Evolutionary conservation across 2,888 invertebrate genomes (phyloP), one percentile per base, ranked within the genome.

Genomic region (Monoplex corrugatus): DNA sequence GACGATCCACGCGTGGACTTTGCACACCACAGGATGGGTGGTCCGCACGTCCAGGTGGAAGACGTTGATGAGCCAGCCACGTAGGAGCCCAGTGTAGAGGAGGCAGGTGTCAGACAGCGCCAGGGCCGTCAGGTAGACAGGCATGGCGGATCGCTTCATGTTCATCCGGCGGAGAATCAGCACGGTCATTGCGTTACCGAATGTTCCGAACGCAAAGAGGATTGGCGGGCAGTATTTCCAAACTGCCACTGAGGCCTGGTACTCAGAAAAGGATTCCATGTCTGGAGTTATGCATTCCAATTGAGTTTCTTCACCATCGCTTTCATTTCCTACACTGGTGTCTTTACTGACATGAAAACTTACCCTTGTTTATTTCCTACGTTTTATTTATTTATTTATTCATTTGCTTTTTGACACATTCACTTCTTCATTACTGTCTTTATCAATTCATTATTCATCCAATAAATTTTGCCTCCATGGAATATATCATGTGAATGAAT

Each of bases 151-250:
- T 35, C 91, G 90, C 35, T 92, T 89, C 45, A 93, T 91, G 6
- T 90, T 84, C 78, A 92, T 91, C 10, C 92, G 89, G 2, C 91
- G 91, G 16, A 94, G 86, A 16, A 93, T 93, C 1, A 92, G 83
- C 10, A 94, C 91, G 0, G 92, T 91, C 43, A 94, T 85, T 19
- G 91, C 86, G 88, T 94, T 95, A 2, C 94, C 94, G 6, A 95
- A 87, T 0, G 93, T 94, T 38, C 94, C 94, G 28, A 93, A 85
- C 2, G 93, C 68, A 40, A 95, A 93, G 43, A 95, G 90, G 8
- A 94, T 86, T 0, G 94, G 94, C 28, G 94, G 91, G 19, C 92
- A 90, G 16, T 90, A 87, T 88, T 90, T 90, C 94, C 94, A 94
- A 3, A 94, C 88, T 10, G 90, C 38, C n/a, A 88, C 75, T 0